A percentile compares a stretch with the other conserved stretches of the same genome.
Conservation (phyloP, 2,888 invertebrate genomes). For the Venusia cambrica region DNA sequence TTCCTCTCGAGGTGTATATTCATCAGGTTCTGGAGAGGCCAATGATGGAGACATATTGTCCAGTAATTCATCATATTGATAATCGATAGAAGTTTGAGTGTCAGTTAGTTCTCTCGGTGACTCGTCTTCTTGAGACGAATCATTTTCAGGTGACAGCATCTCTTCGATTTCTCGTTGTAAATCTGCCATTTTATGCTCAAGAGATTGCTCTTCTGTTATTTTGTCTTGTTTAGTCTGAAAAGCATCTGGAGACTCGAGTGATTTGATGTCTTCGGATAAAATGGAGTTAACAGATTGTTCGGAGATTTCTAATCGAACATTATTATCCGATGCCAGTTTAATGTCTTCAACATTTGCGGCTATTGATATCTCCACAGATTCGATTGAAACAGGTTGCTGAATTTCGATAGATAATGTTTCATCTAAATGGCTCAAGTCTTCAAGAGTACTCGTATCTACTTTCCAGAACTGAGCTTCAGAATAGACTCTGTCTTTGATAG, state of each 20-base stretch:
- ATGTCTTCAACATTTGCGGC: conserved; percentile 11
- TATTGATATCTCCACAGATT: conserved; percentile 10
- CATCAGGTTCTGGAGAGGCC: conserved; percentile 61
- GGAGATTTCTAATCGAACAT: conserved; percentile 1
- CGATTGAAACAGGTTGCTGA: conserved; percentile 26
- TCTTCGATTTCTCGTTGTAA: conserved; percentile 75
- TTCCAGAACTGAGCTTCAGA: conserved; percentile 75
- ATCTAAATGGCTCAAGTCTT: conserved; percentile 41
- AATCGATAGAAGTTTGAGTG: conserved; percentile 52
- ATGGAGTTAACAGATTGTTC: conserved; percentile 26
- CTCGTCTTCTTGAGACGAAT: conserved; percentile 61
- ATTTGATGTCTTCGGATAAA: conserved; percentile 35
- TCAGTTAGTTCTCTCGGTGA: conserved; percentile 57
- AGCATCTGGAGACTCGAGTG: conserved; percentile 29
- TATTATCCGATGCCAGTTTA: conserved; percentile 10
- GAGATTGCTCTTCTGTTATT: conserved; percentile 61
- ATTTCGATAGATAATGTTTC: conserved; percentile 53
- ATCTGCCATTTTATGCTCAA: conserved; percentile 74
- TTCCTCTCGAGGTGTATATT: conserved; percentile 25
- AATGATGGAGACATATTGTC: conserved; percentile 58
- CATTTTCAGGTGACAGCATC: conserved; percentile 71
- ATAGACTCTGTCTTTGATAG: conserved; percentile 65
- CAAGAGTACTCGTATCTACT: conserved; percentile 50
- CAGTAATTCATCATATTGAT: conserved; percentile 51
- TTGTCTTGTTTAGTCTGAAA: conserved; percentile 31